Evolutionary conservation across 1,140 invertebrate species (phyloP).

Genomic region (Drosophila baimaii): DNA sequence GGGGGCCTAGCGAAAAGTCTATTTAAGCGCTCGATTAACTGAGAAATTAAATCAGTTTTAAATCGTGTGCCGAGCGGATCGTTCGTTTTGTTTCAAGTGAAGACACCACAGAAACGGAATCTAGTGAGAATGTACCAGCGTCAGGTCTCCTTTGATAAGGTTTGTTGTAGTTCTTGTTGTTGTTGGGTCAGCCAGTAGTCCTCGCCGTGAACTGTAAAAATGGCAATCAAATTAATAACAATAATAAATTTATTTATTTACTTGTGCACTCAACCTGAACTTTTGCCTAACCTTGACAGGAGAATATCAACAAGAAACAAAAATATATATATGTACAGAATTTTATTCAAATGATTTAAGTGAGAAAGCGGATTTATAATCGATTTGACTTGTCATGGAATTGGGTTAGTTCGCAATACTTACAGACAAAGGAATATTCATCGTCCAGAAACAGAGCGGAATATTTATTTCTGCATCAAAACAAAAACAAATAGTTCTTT

Average conservation of each 20-base stretch:
- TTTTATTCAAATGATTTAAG: conserved; percentile 4
- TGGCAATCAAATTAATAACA: conserved; percentile 42
- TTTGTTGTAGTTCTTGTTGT: no score
- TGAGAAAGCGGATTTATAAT: conserved; percentile 37
- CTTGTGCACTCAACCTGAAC: conserved; percentile 23
- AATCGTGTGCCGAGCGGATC: conserved; percentile 55
- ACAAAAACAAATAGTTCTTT: conserved; percentile 3
- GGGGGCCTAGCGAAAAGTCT: conserved; percentile 59
- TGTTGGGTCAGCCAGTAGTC: conserved; percentile 39
- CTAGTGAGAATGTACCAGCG: conserved; percentile 71
- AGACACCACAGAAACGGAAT: conserved; percentile 6
- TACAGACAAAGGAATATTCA: conserved; percentile 25
- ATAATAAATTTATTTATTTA: conserved; percentile 29
- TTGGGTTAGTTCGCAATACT: conserved; percentile 24
- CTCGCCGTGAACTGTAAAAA: conserved; percentile 20
- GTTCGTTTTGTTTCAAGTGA: conserved; percentile 37
- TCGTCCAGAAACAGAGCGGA: background rate
- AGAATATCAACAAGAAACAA: conserved; percentile 1
- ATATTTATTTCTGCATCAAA: conserved; percentile 9
- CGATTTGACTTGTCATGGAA: conserved; percentile 10
- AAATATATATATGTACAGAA: conserved; percentile 2
- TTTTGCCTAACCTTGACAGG: conserved; percentile 28
- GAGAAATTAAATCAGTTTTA: conserved; percentile 65
- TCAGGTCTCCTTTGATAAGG: conserved; percentile 81
- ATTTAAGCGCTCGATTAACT: conserved; percentile 60